Conservation (phyloP, 2,113 vertebrate genomes). For the Procavia capensis region DNA sequence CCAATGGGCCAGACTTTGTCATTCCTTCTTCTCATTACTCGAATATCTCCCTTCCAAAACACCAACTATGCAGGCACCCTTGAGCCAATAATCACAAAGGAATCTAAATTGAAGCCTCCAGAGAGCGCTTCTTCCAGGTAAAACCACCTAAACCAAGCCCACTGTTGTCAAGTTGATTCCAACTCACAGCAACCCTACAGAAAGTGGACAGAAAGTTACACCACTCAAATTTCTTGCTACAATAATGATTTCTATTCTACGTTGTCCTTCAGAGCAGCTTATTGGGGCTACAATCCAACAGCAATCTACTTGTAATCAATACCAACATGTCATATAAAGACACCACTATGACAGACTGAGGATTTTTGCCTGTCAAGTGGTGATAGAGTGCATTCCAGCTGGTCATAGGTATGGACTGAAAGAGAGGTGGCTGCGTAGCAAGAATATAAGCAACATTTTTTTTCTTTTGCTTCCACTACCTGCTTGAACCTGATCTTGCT, state of each 20-base stretch:
- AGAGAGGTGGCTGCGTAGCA: background rate
- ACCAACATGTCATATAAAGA: background rate
- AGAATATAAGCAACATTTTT: background rate
- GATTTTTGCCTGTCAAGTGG: background rate
- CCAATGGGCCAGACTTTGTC: background rate
- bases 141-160: no score
- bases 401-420: background rate
- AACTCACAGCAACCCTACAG: no score
- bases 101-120: background rate
- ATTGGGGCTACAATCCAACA: background rate
- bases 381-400: background rate
- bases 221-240: background rate
- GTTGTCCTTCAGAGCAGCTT: background rate
- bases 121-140: background rate
- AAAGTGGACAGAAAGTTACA: background rate
- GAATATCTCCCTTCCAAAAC: background rate
- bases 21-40: background rate
- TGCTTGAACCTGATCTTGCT: background rate
- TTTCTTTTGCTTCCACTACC: background rate
- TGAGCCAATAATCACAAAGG: background rate
- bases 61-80: background rate
- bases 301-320: background rate
- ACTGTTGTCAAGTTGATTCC: no score
- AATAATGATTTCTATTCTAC: background rate
- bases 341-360: background rate